Percentiles rank a stretch among this genome's conserved stretches.
These are phyloP conservation scores for Oncorhynchus masou DNA, from an alignment of 2,113 vertebrate genomes.

Conservation along the genomic window DNA sequence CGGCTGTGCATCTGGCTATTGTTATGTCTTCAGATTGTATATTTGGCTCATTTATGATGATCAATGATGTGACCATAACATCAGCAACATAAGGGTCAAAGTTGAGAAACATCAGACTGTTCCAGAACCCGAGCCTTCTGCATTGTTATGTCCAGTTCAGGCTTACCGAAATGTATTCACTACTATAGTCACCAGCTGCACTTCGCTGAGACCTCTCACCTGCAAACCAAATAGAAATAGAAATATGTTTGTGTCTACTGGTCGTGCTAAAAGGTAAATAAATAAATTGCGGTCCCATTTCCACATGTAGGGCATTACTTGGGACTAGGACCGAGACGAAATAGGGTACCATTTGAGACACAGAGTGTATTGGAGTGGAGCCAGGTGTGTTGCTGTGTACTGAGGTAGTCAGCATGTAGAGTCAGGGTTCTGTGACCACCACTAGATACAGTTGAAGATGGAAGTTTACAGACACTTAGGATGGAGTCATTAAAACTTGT, in stretches of 20 bases:
- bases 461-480: no score
- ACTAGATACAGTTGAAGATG: conserved; percentile 17
- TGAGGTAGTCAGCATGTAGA: conserved; percentile 64
- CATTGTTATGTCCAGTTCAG: conserved; percentile 42
- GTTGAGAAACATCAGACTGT: not conserved
- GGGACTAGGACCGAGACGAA: no score
- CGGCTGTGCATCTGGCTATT: not conserved
- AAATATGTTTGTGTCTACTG: conserved; percentile 69
- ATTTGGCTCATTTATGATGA: not conserved
- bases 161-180: conserved; percentile 51
- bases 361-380: conserved; percentile 58
- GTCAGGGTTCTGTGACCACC: conserved; percentile 42
- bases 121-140: not conserved
- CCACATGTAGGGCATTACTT: no score
- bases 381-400: conserved; percentile 54
- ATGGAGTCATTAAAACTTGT: no score
- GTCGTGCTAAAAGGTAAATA: conserved; percentile 66
- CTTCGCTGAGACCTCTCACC: conserved; percentile 62
- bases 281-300: no score
- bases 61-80: conserved; percentile 1
- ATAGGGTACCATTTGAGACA: no score
- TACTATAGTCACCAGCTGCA: conserved; percentile 19
- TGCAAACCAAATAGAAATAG: conserved; percentile 58
- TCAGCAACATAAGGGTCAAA: conserved; percentile 13
- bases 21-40: not conserved